phyloP scores from a whole-genome alignment of 2,113 vertebrate species.

The Bathybates hornii region DNA sequence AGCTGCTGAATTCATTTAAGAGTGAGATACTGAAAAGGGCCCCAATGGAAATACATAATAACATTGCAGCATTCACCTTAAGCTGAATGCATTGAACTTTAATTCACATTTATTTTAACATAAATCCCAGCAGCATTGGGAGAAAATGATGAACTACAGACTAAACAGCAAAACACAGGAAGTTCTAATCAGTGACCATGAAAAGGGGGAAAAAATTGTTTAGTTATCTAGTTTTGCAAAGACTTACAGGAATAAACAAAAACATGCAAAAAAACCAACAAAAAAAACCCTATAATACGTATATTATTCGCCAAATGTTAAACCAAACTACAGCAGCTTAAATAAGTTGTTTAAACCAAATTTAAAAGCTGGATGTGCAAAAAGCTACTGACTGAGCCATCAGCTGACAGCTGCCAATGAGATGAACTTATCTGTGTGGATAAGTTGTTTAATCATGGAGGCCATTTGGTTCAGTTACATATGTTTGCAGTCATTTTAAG shows the following conservation, averaged over 20 bases:
- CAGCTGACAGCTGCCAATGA: background rate
- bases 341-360: background rate
- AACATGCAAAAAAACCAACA: rapidly evolving
- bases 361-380: background rate
- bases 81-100: background rate
- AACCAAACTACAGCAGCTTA: background rate
- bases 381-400: background rate
- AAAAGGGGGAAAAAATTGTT: background rate
- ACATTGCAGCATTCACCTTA: rapidly evolving
- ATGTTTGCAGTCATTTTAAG: background rate
- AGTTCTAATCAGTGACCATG: background rate
- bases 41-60: background rate
- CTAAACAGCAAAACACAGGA: background rate
- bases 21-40: rapidly evolving
- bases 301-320: background rate
- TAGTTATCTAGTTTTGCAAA: background rate
- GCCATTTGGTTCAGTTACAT: background rate
- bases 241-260: background rate
- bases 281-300: background rate
- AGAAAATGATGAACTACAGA: background rate
- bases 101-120: background rate
- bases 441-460: background rate
- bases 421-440: background rate
- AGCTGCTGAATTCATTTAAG: background rate
- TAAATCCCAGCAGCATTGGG: rapidly evolving